Conservation (phyloP, 2,113 vertebrate genomes). For the Pholis gunnellus region DNA sequence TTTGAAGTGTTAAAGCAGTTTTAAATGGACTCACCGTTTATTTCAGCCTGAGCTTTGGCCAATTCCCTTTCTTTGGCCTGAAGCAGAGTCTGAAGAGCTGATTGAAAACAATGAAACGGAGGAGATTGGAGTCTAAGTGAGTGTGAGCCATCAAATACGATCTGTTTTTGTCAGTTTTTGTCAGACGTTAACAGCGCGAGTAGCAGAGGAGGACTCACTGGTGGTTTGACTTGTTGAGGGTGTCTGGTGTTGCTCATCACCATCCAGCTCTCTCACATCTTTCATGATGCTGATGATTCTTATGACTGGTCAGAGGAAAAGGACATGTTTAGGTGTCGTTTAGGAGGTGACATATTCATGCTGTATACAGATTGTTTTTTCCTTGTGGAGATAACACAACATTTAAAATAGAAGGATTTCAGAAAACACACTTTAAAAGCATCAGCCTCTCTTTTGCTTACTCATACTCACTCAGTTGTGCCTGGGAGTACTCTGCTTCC, state of each 20-base stretch:
- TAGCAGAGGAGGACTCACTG: conserved; percentile 35
- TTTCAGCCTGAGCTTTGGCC: conserved; percentile 31
- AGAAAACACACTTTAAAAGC: not conserved
- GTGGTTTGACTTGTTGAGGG: conserved; percentile 4
- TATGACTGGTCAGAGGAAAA: conserved; percentile 33
- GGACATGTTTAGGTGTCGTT: not conserved
- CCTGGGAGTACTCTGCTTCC: not conserved
- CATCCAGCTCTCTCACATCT: conserved; percentile 30
- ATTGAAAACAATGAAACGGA: conserved; percentile 5
- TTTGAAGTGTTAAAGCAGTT: not conserved
- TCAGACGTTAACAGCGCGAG: not conserved
- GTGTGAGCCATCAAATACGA: too few species aligned
- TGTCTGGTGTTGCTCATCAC: not conserved
- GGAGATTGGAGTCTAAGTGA: not conserved
- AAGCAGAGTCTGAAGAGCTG: conserved; percentile 32
- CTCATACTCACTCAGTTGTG: conserved; percentile 61
- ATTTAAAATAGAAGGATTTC: not conserved
- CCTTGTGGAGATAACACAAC: not conserved
- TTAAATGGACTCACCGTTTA: conserved; percentile 38
- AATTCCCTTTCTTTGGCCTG: conserved; percentile 38
- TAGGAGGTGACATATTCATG: not conserved
- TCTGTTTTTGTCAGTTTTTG: not conserved
- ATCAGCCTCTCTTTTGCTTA: not conserved
- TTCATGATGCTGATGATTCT: conserved; percentile 52
- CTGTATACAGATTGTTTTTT: not conserved